Conservation (phyloP, 2,888 invertebrate species). For the Idaea dimidiata region DNA sequence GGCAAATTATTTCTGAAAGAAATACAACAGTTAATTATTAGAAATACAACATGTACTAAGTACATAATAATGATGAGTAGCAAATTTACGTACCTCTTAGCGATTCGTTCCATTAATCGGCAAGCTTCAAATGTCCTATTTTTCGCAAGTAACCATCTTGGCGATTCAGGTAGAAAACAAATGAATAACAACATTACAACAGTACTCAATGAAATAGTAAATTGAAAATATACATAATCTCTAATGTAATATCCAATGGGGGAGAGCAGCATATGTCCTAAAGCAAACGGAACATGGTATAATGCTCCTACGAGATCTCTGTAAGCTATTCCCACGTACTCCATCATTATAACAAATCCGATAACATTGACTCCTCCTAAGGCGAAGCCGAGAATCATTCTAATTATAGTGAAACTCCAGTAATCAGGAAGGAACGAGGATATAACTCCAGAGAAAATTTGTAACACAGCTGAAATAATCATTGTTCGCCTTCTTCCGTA, state of each 20-base stretch:
- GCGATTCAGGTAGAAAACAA: conserved; percentile 88
- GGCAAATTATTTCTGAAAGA: conserved; percentile 54
- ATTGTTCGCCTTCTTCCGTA: conserved; percentile 87
- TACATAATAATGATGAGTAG: not conserved
- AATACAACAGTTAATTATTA: conserved; percentile 67
- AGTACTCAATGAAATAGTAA: conserved; percentile 81
- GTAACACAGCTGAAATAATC: conserved; percentile 84
- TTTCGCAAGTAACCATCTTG: conserved; percentile 87
- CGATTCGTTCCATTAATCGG: conserved; percentile 82
- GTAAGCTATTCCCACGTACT: conserved; percentile 79
- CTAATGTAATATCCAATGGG: conserved; percentile 83
- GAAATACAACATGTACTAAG: conserved; percentile 29
- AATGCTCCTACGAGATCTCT: conserved; percentile 79
- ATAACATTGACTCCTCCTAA: conserved; percentile 89
- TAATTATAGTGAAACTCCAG: conserved; percentile 82
- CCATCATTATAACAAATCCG: conserved; percentile 81
- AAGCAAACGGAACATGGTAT: conserved; percentile 84
- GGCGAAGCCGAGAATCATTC: conserved; percentile 86
- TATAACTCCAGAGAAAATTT: conserved; percentile 84
- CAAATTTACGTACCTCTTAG: conserved; percentile 56
- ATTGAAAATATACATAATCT: conserved; percentile 83
- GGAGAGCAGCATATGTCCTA: conserved; percentile 83
- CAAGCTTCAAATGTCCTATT: conserved; percentile 83
- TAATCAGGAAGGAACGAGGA: conserved; percentile 84
- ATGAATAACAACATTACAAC: conserved; percentile 82